phyloP scores from a whole-genome alignment of 2,113 vertebrate species.

The Theristicus caerulescens region DNA sequence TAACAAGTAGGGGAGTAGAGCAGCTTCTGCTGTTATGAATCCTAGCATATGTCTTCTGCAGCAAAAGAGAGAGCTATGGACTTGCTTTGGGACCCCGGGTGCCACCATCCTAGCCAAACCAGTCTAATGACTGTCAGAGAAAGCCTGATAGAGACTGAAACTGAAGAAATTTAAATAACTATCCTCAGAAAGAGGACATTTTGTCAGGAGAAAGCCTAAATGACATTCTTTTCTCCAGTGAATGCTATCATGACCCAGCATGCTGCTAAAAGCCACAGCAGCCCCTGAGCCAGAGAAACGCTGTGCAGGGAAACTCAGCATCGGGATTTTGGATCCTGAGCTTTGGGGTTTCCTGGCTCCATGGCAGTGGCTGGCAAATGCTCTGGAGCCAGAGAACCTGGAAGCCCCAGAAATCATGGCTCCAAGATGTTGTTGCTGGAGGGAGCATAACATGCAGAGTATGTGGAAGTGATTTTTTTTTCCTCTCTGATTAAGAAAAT shows the following conservation, averaged over 20 bases:
- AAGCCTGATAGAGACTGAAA: neutral
- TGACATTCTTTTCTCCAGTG: neutral
- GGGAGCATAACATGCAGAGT: neutral
- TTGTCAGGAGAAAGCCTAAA: neutral
- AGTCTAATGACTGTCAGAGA: neutral
- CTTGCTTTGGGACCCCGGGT: neutral
- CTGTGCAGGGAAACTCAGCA: neutral
- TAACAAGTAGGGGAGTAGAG: neutral
- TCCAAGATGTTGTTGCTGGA: neutral
- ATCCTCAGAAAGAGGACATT: neutral
- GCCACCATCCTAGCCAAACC: neutral
- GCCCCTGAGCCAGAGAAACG: neutral
- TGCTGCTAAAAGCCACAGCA: neutral
- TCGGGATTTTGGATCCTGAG: neutral
- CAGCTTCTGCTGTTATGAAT: neutral
- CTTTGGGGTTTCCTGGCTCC: neutral
- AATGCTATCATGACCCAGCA: neutral
- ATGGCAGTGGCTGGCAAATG: neutral
- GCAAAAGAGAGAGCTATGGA: neutral
- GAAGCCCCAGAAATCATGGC: neutral
- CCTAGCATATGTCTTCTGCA: neutral
- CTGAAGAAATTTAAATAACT: neutral
- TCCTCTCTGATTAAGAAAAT: neutral
- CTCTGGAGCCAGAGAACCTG: neutral
- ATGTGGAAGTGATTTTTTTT: neutral